These are phyloP conservation scores for Mastigias papua DNA, from an alignment of 30 jellyfish, hydroid and myxozoan species.

Conservation along the genomic window DNA sequence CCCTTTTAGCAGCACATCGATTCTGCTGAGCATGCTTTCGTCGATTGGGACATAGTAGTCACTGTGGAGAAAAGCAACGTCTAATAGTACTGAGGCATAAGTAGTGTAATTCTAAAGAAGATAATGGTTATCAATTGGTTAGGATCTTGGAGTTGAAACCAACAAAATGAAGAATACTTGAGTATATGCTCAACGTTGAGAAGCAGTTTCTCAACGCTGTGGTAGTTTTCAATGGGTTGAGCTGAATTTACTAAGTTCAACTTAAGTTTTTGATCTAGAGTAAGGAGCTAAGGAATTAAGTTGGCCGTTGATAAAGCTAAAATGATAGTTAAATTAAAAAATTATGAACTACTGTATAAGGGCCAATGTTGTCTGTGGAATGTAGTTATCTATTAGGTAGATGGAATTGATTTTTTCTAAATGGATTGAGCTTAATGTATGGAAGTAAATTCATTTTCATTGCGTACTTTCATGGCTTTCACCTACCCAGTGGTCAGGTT, in stretches of 20 bases:
- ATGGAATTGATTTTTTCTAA: not conserved
- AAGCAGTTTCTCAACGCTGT: not conserved
- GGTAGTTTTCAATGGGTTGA: not conserved
- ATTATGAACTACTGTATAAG: not conserved
- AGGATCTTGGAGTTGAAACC: not conserved
- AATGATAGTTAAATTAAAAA: no score
- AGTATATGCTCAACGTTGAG: not conserved
- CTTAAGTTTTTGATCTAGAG: not conserved
- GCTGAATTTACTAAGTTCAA: not conserved
- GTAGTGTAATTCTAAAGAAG: not conserved
- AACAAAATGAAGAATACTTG: not conserved
- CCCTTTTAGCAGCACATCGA: not conserved
- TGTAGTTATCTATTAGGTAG: not conserved
- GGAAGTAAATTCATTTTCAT: no score
- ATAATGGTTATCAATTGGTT: not conserved
- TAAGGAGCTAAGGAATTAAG: no score
- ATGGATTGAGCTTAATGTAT: not conserved
- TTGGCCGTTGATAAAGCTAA: no score
- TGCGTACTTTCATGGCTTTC: no score
- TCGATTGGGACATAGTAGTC: not conserved
- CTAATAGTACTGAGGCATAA: not conserved
- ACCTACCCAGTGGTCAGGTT: no score
- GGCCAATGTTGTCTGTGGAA: not conserved
- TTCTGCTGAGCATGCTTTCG: not conserved
- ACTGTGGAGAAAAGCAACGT: not conserved